Evolutionary conservation across 1,140 invertebrate species (phyloP), one percentile per base, ranked within the genome.

Genomic region (Eriosoma lanigerum): DNA sequence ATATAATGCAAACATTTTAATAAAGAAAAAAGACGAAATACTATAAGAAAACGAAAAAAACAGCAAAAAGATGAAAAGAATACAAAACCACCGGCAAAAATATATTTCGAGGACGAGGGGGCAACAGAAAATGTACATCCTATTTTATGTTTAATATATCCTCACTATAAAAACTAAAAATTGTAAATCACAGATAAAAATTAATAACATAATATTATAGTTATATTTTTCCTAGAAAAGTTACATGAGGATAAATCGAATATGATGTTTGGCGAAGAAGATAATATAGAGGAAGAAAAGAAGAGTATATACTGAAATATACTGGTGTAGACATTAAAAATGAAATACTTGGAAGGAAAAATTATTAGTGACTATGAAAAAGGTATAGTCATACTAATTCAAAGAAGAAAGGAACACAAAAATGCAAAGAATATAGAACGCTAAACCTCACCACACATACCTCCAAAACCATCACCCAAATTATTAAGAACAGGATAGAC

Each of bases 1-100:
- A 73, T 78, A 82, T 82, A 50, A 54, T 46, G 82, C 50, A 81
- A 81, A 76, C 83, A 68, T 72, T 48, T 60, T 44, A 82, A 50
- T 76, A 81, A 60, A 80, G 81, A 72, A 46, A n/a, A n/a, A n/a
- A n/a, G n/a, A n/a, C n/a, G n/a, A n/a, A n/a, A n/a, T n/a, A n/a
- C n/a, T n/a, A n/a, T n/a, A n/a, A n/a, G n/a, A n/a, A n/a, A n/a
- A n/a, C n/a, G n/a, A n/a, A n/a, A n/a, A n/a, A n/a, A n/a, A n/a
- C n/a, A n/a, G n/a, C n/a, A n/a, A n/a, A n/a, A 58, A 10, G 54
- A 58, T 58, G 54, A n/a, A 58, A 58, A 58, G 54, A 58, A 58
- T 58, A 58, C n/a, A n/a, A n/a, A n/a, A n/a, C n/a, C n/a, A n/a
- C n/a, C n/a, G n/a, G n/a, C n/a, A n/a, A n/a, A n/a, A n/a, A n/a